Evolutionary conservation across 2,797 vertebrate species (phyloP).

Genomic region (Myotis daubentonii): DNA sequence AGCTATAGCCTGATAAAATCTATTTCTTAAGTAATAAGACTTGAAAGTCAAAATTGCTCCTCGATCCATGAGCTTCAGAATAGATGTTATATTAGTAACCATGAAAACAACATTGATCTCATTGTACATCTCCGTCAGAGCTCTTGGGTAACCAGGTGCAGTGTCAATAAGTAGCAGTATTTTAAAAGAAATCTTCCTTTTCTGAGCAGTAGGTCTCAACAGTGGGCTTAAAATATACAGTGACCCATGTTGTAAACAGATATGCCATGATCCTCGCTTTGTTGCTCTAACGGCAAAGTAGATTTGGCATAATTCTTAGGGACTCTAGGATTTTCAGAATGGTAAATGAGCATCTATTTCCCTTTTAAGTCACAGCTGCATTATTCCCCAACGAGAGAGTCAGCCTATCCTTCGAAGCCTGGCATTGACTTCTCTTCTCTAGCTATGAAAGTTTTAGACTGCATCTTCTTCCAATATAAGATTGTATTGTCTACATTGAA

Average conservation of each 20-base stretch:
- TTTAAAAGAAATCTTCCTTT: neutral
- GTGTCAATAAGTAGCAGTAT: neutral
- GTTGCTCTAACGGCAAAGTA: neutral
- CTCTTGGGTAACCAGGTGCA: neutral
- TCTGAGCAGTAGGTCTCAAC: neutral
- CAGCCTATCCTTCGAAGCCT: neutral
- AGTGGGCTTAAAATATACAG: neutral
- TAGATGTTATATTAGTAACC: neutral
- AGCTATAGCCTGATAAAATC: neutral
- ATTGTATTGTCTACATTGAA: neutral
- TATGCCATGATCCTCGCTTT: neutral
- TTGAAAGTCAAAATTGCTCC: neutral
- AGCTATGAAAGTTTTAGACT: neutral
- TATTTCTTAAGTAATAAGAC: neutral
- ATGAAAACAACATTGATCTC: neutral
- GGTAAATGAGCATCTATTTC: neutral
- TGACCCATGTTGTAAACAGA: neutral
- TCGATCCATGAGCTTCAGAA: neutral
- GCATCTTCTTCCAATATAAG: neutral
- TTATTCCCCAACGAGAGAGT: neutral
- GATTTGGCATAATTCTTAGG: neutral
- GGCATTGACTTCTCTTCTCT: neutral
- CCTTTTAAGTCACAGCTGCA: neutral
- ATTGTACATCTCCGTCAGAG: neutral
- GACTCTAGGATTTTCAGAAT: neutral